These are phyloP conservation scores for Agraylea sexmaculata DNA, from an alignment of 1,140 invertebrate genomes.

Conservation along the genomic window DNA sequence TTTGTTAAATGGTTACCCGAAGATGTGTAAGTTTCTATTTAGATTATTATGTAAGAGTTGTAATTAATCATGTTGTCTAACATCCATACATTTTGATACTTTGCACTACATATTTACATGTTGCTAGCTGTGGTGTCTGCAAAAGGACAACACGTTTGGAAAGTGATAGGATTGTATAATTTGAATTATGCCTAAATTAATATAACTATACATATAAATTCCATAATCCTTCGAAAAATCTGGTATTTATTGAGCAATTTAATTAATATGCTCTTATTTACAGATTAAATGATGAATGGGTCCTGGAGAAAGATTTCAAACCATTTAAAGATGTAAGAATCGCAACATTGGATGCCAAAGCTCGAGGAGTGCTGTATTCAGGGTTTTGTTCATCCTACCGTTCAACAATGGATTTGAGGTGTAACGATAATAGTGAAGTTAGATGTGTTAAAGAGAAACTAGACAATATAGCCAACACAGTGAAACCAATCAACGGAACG, in stretches of 20 bases:
- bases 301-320: constrained; percentile 43
- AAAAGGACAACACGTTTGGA: too few relatives aligned
- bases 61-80: background rate
- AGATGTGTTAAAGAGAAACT: background rate
- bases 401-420: background rate
- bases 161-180: too few relatives aligned
- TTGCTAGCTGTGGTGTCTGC: too few relatives aligned
- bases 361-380: constrained; percentile 24
- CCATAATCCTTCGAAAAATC: too few relatives aligned
- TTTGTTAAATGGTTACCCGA: constrained; percentile 55
- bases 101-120: too few relatives aligned
- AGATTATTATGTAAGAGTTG: background rate
- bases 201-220: too few relatives aligned
- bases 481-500: constrained; percentile 12
- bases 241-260: too few relatives aligned
- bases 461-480: background rate
- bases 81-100: too few relatives aligned
- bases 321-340: constrained; percentile 41
- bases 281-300: constrained; percentile 51
- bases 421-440: background rate
- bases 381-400: constrained; percentile 19
- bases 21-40: constrained; percentile 49
- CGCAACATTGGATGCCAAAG: constrained; percentile 20
- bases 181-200: too few relatives aligned
- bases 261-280: constrained; percentile 8